phyloP scores from a whole-genome alignment of 2,888 invertebrate genomes.

The Globia sparganii region DNA sequence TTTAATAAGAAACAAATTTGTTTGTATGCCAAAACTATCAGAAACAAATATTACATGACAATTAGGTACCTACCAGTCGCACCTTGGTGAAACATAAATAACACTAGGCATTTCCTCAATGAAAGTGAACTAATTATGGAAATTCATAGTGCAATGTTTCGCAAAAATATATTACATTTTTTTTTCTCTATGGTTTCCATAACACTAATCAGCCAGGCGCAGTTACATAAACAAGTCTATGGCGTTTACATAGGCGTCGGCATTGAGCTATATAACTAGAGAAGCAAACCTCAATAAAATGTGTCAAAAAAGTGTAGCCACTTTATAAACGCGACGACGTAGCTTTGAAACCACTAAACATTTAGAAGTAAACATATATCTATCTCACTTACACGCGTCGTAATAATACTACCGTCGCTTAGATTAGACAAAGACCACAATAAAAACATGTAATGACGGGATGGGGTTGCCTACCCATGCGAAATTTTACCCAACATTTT shows the following conservation, averaged over 20 bases:
- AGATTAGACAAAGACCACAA: too few species aligned
- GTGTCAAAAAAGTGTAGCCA: too few species aligned
- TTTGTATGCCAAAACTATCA: constrained; percentile 25
- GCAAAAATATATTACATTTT: background rate
- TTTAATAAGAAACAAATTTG: background rate
- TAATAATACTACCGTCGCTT: too few species aligned
- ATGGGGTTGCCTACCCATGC: too few species aligned
- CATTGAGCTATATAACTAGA: too few species aligned
- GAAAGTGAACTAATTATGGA: background rate
- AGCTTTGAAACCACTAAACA: too few species aligned
- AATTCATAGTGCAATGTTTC: constrained; percentile 12
- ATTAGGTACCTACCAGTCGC: background rate
- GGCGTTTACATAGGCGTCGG: background rate
- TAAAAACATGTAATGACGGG: too few species aligned
- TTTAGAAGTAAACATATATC: too few species aligned
- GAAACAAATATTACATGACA: constrained; percentile 28
- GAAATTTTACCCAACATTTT: too few species aligned
- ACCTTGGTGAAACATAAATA: constrained; percentile 21
- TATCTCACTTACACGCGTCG: too few species aligned
- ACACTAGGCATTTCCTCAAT: constrained; percentile 19
- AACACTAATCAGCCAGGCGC: background rate
- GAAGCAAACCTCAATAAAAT: too few species aligned
- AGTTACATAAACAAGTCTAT: background rate
- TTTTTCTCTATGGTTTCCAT: background rate
- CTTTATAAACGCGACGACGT: too few species aligned